Percentiles rank a stretch among this genome's conserved stretches.
Evolutionary conservation across 2,797 vertebrate genomes (phyloP).

Genomic region (Mus caroli): DNA sequence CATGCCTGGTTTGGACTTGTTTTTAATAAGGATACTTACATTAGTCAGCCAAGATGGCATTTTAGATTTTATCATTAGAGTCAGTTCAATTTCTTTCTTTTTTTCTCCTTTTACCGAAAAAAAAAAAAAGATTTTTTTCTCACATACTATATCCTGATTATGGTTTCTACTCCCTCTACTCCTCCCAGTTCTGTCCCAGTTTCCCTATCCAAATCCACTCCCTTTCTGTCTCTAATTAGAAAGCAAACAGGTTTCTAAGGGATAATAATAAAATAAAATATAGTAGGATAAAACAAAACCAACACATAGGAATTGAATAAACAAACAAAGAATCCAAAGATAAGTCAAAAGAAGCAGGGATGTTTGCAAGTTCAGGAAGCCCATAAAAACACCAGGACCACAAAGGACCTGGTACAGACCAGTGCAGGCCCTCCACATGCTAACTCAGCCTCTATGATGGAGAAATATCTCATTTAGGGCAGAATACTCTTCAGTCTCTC

Average conservation of each 20-base stretch:
- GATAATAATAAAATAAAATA: not conserved
- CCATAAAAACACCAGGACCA: not conserved
- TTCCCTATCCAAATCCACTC: not conserved
- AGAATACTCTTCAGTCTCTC: not conserved
- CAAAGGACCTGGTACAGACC: not conserved
- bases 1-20: not conserved
- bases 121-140: not conserved
- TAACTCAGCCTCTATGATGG: not conserved
- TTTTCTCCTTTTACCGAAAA: not conserved
- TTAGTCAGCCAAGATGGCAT: constrained; percentile 7
- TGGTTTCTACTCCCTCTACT: not conserved
- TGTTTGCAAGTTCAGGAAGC: not conserved
- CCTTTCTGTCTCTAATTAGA: not conserved
- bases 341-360: not conserved
- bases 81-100: not conserved
- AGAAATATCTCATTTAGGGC: not conserved
- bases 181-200: not conserved
- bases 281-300: not conserved
- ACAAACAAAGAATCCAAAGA: not conserved
- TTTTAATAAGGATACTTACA: constrained; percentile 7
- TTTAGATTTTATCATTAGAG: constrained; percentile 59
- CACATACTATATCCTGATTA: not conserved
- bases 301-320: not conserved
- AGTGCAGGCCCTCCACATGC: not conserved
- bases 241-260: not conserved